Evolutionary conservation across 2,888 invertebrate species (phyloP).

Genomic region (Oscheius sp.): DNA sequence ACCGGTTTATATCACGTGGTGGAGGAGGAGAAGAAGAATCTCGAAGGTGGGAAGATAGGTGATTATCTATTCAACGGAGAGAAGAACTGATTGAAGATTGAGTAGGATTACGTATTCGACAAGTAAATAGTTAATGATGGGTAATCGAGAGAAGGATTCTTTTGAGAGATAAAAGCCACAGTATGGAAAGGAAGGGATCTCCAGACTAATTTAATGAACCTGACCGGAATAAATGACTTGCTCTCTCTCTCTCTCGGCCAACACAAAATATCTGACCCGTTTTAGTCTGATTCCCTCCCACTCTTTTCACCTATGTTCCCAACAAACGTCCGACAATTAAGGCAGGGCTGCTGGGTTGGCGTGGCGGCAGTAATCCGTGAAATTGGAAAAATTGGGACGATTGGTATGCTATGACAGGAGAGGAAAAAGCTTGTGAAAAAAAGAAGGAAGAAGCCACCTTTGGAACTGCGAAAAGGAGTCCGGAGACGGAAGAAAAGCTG

Average conservation of each 20-base stretch:
- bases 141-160: too few relatives aligned
- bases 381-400: slow-evolving; percentile 26
- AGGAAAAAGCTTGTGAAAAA: not conserved
- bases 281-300: not conserved
- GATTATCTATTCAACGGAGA: not conserved
- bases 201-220: too few relatives aligned
- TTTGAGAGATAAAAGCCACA: too few relatives aligned
- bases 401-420: not conserved
- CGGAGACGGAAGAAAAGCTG: slow-evolving; percentile 19
- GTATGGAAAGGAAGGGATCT: too few relatives aligned
- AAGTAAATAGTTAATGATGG: too few relatives aligned
- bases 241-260: too few relatives aligned
- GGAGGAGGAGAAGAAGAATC: not conserved
- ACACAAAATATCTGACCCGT: too few relatives aligned
- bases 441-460: not conserved
- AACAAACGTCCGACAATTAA: slow-evolving; percentile 11
- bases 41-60: not conserved
- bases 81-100: not conserved
- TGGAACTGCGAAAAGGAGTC: slow-evolving; percentile 6
- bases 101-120: too few relatives aligned
- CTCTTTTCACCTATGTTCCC: not conserved
- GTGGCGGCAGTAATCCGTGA: slow-evolving; percentile 27
- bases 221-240: too few relatives aligned
- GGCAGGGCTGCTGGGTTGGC: not conserved
- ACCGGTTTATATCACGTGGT: not conserved